Evolutionary conservation across 2,888 invertebrate species (phyloP), one percentile per base, ranked within the genome.

Genomic region (Heliconius cydno): DNA sequence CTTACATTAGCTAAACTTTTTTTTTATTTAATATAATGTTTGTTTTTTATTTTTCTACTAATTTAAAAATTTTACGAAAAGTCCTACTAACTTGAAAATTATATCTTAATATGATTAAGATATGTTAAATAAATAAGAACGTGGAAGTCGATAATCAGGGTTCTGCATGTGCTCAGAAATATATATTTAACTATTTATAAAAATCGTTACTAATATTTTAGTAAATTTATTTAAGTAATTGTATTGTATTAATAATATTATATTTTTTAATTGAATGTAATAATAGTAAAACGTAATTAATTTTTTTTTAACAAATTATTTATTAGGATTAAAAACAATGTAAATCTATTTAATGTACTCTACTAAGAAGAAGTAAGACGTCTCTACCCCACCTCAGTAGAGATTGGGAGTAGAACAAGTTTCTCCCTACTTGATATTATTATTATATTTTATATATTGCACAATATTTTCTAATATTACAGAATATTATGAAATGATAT

Each of bases 331-430:
- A 25, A 13, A 28, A 13, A 25, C 12, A 25, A 25, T n/a, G 12
- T 15, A 65, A 65, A 65, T 15, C 25, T 28, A 15, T 15, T 65
- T 28, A 65, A 63, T 5, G n/a, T 65, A 28, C 25, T 38, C 15
- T 46, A 10, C 22, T 25, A 66, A 12, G 38, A n/a, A 15, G 52
- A 34, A 22, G n/a, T 73, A 25, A 46, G 75, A 46, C 84, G 88
- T 86, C 93, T 94, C 94, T 88, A 93, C 94, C 94, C 94, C 94
- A 94, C 91, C 87, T 90, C 52, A 72, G 77, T 78, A 28, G 25
- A 46, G 25, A 46, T 46, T 75, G 38, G 46, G 28, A 41, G 25
- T 22, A 34, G 12, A 65, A 75, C 68, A 71, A 77, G 78, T 73
- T 80, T 75, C 13, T 76, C 57, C 68, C 41, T 79, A 67, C 71